phyloP scores from a whole-genome alignment of 2,888 invertebrate genomes.

The Spatulosminthurus flaviceps region DNA sequence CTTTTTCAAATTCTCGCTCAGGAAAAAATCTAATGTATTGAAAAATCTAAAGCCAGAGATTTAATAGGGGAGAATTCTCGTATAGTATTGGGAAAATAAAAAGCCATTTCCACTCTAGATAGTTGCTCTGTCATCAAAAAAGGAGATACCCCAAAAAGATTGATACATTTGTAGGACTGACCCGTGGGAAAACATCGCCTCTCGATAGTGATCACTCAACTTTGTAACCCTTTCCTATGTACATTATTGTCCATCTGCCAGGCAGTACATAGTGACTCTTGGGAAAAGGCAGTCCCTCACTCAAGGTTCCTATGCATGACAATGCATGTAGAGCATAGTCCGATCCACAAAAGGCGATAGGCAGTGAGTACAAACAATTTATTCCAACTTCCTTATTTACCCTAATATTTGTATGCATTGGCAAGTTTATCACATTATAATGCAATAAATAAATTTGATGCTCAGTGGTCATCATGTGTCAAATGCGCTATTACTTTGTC shows the following conservation, averaged over 20 bases:
- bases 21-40: too few relatives aligned
- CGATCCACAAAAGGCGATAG: too few relatives aligned
- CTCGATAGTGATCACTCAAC: constrained; percentile 4
- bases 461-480: constrained; percentile 15
- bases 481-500: constrained; percentile 11
- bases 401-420: neutral
- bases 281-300: too few relatives aligned
- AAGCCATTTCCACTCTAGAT: too few relatives aligned
- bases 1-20: too few relatives aligned
- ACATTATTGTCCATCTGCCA: neutral
- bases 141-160: neutral
- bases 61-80: too few relatives aligned
- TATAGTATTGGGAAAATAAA: too few relatives aligned
- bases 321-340: too few relatives aligned
- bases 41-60: too few relatives aligned
- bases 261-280: neutral
- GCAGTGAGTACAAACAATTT: too few relatives aligned
- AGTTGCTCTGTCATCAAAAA: neutral
- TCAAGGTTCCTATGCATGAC: too few relatives aligned
- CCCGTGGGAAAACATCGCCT: constrained; percentile 22
- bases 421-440: neutral
- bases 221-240: neutral
- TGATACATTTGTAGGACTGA: constrained; percentile 11
- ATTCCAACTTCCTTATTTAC: neutral
- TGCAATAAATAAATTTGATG: constrained; percentile 19